Percentiles rank a stretch among this genome's conserved stretches.
These are phyloP conservation scores for Caenorhabditis uteleia DNA, from an alignment of 2,888 invertebrate species.

Conservation along the genomic window DNA sequence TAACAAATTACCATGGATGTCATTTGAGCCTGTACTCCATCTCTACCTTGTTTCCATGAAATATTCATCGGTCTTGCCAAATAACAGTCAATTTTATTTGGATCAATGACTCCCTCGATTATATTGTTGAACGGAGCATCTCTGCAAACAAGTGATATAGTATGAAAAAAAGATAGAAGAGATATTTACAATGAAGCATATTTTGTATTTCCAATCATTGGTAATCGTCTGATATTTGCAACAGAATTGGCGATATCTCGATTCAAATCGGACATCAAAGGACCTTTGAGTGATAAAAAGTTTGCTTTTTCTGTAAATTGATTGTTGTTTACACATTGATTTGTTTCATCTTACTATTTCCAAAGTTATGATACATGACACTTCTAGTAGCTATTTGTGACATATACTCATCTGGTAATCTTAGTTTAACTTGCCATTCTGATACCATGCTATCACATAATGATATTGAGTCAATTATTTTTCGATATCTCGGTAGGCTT, in stretches of 20 bases:
- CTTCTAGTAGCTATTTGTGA: constrained; percentile 10
- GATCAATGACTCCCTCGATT: constrained; percentile 10
- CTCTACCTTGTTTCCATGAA: constrained; percentile 21
- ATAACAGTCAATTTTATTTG: constrained; percentile 6
- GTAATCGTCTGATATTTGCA: constrained; percentile 9
- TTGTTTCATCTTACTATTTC: constrained; percentile 1
- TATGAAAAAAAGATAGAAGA: too few species aligned
- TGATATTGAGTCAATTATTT: constrained; percentile 16
- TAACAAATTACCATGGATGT: background rate
- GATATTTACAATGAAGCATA: constrained; percentile 12
- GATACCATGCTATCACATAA: constrained; percentile 7
- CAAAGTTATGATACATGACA: constrained; percentile 33
- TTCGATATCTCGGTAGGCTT: constrained; percentile 14
- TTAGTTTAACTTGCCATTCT: constrained; percentile 3
- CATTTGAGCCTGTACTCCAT: constrained; percentile 11
- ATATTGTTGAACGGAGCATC: constrained; percentile 12
- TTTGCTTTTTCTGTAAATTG: background rate
- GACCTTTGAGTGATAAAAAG: constrained; percentile 3
- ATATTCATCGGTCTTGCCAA: constrained; percentile 18
- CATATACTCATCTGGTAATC: constrained; percentile 15
- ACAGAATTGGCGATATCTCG: constrained; percentile 4
- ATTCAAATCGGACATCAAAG: constrained; percentile 8
- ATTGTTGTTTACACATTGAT: background rate
- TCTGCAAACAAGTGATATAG: constrained; percentile 4
- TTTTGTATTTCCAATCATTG: constrained; percentile 14